Base-by-base conservation (phyloP, 2,888 invertebrate species). In the Andrena bicolor region DNA sequence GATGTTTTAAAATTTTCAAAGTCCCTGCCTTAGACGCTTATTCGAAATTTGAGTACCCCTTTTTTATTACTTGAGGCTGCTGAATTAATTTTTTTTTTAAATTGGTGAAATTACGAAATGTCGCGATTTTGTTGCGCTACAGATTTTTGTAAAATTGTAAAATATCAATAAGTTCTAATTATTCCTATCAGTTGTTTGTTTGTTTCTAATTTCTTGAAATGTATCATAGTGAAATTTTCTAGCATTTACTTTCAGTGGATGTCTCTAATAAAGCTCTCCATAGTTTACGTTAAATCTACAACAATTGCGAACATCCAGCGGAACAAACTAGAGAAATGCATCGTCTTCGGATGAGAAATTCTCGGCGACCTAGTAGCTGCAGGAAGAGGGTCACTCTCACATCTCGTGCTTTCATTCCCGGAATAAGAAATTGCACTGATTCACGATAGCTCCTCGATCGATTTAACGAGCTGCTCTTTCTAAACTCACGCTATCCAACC, bases 301-400 rank as follows among this genome's bases (percentile, higher is more conserved):
- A 53, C n/a, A 53, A 20, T 35, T 5, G 30, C 28, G 66, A 30
- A 51, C 49, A n/a, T 32, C 8, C 53, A 56, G 28, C 41, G 73
- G 64, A 72, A 53, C 64, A 35, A 74, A 65, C 28, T 58, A 48
- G 66, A 66, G 66, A 75, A 75, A 75, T 48, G 66, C 49, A 60
- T 48, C 56, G 49, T 72, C 48, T 65, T 51, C 48, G 23, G 35
- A 58, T n/a, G 20, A 72, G 66, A 76, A 76, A 76, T 61, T 53
- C 48, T 28, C 41, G 26, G 41, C 28, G 35, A 71, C 32, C 49
- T 68, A 49, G 48, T 72, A 56, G 6, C 49, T 4, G 10, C 16
- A 41, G 41, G 64, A 80, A 80, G 32, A 64, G 51, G 76, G 66
- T 80, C 71, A 76, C 61, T 80, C 61, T 63, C 66, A 32, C 63